Evolutionary conservation across 2,113 vertebrate species (phyloP).

Genomic region (Toxotes chatareus): DNA sequence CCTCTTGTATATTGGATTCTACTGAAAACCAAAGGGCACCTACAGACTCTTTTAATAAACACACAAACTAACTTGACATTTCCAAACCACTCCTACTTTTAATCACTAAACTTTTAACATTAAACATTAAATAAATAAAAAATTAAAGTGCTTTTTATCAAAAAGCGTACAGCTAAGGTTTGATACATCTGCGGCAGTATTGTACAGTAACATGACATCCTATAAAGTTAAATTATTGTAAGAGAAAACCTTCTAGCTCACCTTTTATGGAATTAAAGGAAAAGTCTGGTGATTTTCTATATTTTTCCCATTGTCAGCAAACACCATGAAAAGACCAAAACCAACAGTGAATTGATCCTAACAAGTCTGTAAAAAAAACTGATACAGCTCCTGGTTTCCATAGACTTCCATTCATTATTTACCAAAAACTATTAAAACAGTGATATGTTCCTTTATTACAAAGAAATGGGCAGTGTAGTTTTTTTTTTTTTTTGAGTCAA

Average conservation of each 20-base stretch:
- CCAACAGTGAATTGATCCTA: not conserved
- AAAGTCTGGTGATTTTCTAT: not conserved
- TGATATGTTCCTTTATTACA: not conserved
- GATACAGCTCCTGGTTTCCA: too few relatives aligned
- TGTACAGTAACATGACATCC: constrained; percentile 36
- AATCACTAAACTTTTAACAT: constrained; percentile 44
- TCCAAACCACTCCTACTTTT: constrained; percentile 32
- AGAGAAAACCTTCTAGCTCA: not conserved
- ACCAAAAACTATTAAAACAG: not conserved
- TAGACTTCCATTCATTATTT: too few relatives aligned
- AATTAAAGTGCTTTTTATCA: constrained; percentile 55
- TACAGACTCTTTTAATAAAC: constrained; percentile 15
- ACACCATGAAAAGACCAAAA: not conserved
- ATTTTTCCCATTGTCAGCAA: not conserved
- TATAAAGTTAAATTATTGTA: not conserved
- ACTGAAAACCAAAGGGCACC: not conserved
- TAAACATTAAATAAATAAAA: constrained; percentile 45
- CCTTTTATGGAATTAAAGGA: not conserved
- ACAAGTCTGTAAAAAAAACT: too few relatives aligned
- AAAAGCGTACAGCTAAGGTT: constrained; percentile 34
- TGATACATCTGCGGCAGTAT: constrained; percentile 8
- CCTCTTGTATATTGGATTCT: not conserved
- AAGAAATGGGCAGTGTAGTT: not conserved
- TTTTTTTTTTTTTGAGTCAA: too few relatives aligned
- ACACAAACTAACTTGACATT: constrained; percentile 2